Conservation (phyloP, 2,113 vertebrate species). For the Ceyx margarethae region DNA sequence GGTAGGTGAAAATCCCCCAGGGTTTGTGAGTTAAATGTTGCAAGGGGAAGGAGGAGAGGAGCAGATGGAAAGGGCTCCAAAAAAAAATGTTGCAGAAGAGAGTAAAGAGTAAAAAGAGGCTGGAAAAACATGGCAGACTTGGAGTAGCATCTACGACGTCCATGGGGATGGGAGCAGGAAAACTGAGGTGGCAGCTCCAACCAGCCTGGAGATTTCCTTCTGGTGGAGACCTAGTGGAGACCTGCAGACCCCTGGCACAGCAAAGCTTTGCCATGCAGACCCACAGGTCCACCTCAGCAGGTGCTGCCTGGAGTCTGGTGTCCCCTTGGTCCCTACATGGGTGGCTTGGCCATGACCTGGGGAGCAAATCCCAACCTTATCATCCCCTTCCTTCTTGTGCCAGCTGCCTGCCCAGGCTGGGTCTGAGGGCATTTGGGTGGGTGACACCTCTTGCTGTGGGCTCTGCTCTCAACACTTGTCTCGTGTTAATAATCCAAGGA, state of each 20-base stretch:
- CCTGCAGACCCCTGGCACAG: neutral
- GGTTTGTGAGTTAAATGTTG: neutral
- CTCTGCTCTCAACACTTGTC: neutral
- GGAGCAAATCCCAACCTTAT: neutral
- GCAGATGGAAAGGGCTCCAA: neutral
- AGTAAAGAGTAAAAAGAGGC: neutral
- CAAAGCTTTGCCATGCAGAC: neutral
- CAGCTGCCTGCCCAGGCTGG: fast-evolving
- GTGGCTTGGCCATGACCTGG: neutral
- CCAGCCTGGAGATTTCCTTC: neutral
- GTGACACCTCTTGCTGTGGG: neutral
- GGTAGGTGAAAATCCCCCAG: neutral
- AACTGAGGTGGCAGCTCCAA: neutral
- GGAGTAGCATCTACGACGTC: fast-evolving
- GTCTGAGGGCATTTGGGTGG: neutral
- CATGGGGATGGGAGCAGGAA: neutral
- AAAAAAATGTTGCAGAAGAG: neutral
- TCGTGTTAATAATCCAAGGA: neutral
- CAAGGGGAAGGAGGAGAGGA: neutral
- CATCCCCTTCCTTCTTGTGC: neutral
- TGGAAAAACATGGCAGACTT: neutral
- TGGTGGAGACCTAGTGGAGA: neutral
- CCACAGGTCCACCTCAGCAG: neutral
- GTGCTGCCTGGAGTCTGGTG: neutral
- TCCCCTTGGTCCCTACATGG: fast-evolving